Conservation (phyloP, 1,140 invertebrate species). For the Drosophila oshimai region DNA sequence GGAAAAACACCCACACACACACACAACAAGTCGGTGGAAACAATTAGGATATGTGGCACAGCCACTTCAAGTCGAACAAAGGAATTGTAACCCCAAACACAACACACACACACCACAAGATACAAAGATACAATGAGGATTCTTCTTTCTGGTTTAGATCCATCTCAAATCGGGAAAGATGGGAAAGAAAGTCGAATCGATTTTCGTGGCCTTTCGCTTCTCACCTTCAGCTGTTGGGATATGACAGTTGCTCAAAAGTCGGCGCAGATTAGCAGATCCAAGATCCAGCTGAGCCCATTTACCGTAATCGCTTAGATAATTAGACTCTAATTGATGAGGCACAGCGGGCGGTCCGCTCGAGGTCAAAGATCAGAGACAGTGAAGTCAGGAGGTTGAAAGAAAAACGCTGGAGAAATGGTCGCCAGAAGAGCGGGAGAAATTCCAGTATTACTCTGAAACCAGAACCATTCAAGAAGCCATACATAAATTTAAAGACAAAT, state of each 20-base stretch:
- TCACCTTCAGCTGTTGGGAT: slow-evolving; percentile 25
- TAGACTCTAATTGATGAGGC: slow-evolving; percentile 61
- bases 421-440: background rate
- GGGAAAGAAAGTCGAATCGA: slow-evolving; percentile 24
- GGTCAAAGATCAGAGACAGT: slow-evolving; percentile 30
- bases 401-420: slow-evolving; percentile 29
- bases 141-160: background rate
- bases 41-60: slow-evolving; percentile 37
- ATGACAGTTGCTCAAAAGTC: slow-evolving; percentile 44
- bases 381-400: slow-evolving; percentile 7
- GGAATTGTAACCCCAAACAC: slow-evolving; percentile 37
- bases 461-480: background rate
- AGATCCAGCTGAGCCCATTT: slow-evolving; percentile 26
- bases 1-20: slow-evolving; percentile 49
- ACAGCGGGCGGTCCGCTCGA: slow-evolving; percentile 54
- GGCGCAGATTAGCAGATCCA: slow-evolving; percentile 22
- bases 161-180: slow-evolving; percentile 1
- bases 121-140: slow-evolving; percentile 6
- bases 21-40: slow-evolving; percentile 52
- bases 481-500: background rate
- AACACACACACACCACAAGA: slow-evolving; percentile 31
- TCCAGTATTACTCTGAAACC: background rate
- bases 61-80: slow-evolving; percentile 47
- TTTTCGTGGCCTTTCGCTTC: slow-evolving; percentile 28
- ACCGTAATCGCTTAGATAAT: slow-evolving; percentile 53